These are phyloP conservation scores for Ammodytes dubius DNA, from an alignment of 2,113 vertebrate species.

Conservation along the genomic window DNA sequence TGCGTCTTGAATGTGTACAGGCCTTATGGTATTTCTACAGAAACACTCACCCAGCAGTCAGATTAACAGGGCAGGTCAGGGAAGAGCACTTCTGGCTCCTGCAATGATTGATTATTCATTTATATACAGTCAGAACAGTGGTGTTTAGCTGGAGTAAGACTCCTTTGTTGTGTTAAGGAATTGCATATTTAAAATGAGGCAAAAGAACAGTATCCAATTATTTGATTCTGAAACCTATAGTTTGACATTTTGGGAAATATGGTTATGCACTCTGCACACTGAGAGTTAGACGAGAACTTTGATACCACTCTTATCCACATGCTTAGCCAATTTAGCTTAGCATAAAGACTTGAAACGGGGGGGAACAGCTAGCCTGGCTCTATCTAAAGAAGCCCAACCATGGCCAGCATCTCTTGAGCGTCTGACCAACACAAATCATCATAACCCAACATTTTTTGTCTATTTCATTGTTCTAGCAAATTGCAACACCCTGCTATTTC, in stretches of 20 bases:
- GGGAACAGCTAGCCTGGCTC: neutral
- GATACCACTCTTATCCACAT: neutral
- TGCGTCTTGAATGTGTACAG: slow-evolving; percentile 38
- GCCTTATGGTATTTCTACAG: slow-evolving; percentile 38
- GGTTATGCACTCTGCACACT: neutral
- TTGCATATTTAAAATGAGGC: neutral
- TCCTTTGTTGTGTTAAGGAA: neutral
- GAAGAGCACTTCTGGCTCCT: slow-evolving; percentile 20
- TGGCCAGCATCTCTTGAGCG: neutral
- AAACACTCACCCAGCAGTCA: slow-evolving; percentile 41
- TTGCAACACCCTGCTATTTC: too few species aligned
- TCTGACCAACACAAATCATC: neutral
- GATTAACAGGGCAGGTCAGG: slow-evolving; percentile 58
- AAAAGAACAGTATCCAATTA: neutral
- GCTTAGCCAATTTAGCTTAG: slow-evolving; percentile 6
- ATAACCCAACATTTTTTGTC: neutral
- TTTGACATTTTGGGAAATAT: neutral
- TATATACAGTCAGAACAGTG: neutral
- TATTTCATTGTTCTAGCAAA: neutral
- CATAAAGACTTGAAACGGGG: neutral
- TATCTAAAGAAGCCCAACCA: neutral
- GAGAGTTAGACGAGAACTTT: neutral
- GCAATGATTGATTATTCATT: slow-evolving; percentile 22
- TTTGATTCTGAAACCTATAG: neutral
- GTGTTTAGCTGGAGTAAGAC: neutral